These are phyloP conservation scores for Ivindomyrus marchei DNA, from an alignment of 2,113 vertebrate genomes.

Conservation along the genomic window DNA sequence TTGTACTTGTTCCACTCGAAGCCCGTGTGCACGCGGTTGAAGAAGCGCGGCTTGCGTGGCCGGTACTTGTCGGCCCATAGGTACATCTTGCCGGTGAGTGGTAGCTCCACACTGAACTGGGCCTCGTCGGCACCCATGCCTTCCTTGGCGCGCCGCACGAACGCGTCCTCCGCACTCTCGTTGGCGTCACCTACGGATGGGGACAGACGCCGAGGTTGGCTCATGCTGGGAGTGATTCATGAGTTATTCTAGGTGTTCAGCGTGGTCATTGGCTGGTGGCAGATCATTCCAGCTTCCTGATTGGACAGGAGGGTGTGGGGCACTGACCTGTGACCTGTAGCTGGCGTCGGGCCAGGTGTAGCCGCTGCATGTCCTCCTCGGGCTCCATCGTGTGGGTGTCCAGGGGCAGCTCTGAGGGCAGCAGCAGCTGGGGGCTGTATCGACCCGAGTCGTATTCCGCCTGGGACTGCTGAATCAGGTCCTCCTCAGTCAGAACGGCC, in stretches of 20 bases:
- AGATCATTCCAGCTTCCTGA: not conserved
- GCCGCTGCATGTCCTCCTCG: slow-evolving; percentile 75
- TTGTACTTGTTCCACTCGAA: slow-evolving; percentile 99
- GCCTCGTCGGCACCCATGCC: slow-evolving; percentile 93
- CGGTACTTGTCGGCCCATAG: slow-evolving; percentile 98
- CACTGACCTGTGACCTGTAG: slow-evolving; percentile 78
- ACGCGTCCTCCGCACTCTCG: slow-evolving; percentile 87
- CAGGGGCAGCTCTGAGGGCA: slow-evolving; percentile 75
- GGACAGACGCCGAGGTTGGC: not conserved
- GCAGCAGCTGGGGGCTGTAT: slow-evolving; percentile 84
- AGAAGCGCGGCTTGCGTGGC: slow-evolving; percentile 92
- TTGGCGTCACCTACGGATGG: slow-evolving; percentile 71
- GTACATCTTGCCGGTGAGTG: slow-evolving; percentile 86
- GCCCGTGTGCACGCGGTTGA: slow-evolving; percentile 95
- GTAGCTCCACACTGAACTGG: slow-evolving; percentile 94
- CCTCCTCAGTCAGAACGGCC: slow-evolving; percentile 88
- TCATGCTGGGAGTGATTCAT: not conserved
- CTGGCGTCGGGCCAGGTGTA: slow-evolving; percentile 78
- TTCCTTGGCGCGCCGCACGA: slow-evolving; percentile 84
- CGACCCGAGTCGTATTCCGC: slow-evolving; percentile 85
- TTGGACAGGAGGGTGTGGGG: not conserved
- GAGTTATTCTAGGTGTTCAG: not conserved
- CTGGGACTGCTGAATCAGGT: slow-evolving; percentile 93
- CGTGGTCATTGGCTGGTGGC: not conserved
- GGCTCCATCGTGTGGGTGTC: slow-evolving; percentile 79